Evolutionary conservation across 1,140 invertebrate genomes (phyloP), one percentile per base, ranked within the genome.

Genomic region (Campodea augens): DNA sequence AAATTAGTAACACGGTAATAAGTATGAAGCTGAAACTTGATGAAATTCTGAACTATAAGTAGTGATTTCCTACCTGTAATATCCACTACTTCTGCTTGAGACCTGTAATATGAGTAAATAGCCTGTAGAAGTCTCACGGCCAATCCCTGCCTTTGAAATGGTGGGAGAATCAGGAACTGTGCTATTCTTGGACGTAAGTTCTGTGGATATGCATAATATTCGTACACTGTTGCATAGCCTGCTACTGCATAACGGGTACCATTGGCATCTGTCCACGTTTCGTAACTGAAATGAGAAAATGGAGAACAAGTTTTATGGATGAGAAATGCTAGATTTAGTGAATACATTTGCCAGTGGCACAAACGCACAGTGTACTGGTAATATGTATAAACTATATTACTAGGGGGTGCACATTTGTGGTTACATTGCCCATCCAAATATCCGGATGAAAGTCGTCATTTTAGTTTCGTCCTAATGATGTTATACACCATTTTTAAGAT

Each of bases 121-220:
- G 77, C 68, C 59, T 78, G 69, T 13, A 88, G 58, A 15, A 88
- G 56, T 42, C 81, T 67, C 2, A 79, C 76, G 32, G 90, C 88
- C 18, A 95, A 60, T 2, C 91, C 89, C 38, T 78, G 66, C 32
- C 72, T 74, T 61, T 92, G 84, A 61, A 87, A 93, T 1, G 85
- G 84, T 10, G 91, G 91, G 47, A 96, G 62, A 41, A 93, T 72
- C 38, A 96, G 65, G 56, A 92, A 78, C 62, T 97, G 91, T 50
- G 86, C 87, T 42, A 98, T 82, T 44, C 92, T 70, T 5, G 90
- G 88, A 25, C 92, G 68, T 37, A 74, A 77, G 57, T 84, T 77
- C 37, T 73, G 66, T 0, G 91, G 91, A 65, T 95, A 95, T 1
- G 85, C 83, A 60, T 91, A 98, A 62, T 92, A 98, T 52, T 85